Conservation (phyloP, 2,113 vertebrate genomes). For the Nesoenas mayeri region DNA sequence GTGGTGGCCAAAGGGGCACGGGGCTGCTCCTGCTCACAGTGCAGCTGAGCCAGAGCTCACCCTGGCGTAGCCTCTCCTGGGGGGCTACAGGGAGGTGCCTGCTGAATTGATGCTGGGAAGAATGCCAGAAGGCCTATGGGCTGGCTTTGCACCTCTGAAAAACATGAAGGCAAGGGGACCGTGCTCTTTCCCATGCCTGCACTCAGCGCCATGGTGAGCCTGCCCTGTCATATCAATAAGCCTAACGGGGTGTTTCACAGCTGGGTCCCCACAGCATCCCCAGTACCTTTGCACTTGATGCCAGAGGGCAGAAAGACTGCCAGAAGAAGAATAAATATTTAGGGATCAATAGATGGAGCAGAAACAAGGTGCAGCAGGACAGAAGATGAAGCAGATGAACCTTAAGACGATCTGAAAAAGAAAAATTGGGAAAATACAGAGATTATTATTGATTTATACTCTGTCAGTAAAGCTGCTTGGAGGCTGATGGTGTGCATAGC, state of each 20-base stretch:
- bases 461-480: not conserved
- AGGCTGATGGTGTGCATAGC: not conserved
- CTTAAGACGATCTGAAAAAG: not conserved
- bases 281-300: not conserved
- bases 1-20: not conserved
- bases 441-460: not conserved
- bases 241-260: not conserved
- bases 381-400: not conserved
- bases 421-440: not conserved
- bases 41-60: not conserved
- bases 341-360: not conserved
- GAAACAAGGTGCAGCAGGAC: not conserved
- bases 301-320: not conserved
- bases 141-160: not conserved
- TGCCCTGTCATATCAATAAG: not conserved
- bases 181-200: not conserved
- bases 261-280: no score
- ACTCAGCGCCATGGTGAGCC: not conserved
- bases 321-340: not conserved
- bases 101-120: not conserved
- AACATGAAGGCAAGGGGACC: fast-evolving
- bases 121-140: not conserved
- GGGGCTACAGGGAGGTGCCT: not conserved
- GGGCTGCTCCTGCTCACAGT: not conserved
- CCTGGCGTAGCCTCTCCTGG: fast-evolving